Conservation (phyloP, 2,113 vertebrate species). For the Epinephelus lanceolatus region DNA sequence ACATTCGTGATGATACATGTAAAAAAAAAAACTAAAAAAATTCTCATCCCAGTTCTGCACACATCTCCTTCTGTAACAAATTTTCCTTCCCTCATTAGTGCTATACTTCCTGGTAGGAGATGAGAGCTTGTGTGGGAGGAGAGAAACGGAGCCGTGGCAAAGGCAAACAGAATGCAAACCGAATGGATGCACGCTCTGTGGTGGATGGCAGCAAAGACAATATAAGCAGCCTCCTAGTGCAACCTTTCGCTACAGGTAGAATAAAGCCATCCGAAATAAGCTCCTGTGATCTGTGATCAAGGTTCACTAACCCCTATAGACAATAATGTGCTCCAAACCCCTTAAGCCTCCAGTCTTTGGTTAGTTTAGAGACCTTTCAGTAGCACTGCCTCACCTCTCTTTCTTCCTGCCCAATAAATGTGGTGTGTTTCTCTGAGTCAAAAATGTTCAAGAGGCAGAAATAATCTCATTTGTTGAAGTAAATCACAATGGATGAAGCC, state of each 20-base stretch:
- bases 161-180: slow-evolving; percentile 35
- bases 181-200: slow-evolving; percentile 6
- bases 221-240: neutral
- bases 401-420: neutral
- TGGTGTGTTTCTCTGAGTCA: slow-evolving; percentile 4
- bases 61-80: slow-evolving; percentile 32
- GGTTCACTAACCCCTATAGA: slow-evolving; percentile 27
- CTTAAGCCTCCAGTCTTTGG: slow-evolving; percentile 9
- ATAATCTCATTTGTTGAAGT: slow-evolving; percentile 34
- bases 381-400: neutral
- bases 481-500: slow-evolving; percentile 32
- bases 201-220: slow-evolving; percentile 26
- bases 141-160: slow-evolving; percentile 15
- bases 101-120: slow-evolving; percentile 37
- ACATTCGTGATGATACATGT: slow-evolving; percentile 24
- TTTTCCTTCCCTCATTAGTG: slow-evolving; percentile 53
- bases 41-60: slow-evolving; percentile 20
- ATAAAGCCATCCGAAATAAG: slow-evolving; percentile 51
- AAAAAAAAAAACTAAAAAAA: neutral
- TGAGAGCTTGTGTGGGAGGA: slow-evolving; percentile 55
- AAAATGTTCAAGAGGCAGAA: slow-evolving; percentile 40
- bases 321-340: slow-evolving; percentile 26
- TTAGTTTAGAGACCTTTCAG: slow-evolving; percentile 23
- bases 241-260: slow-evolving; percentile 19
- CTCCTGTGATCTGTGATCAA: slow-evolving; percentile 36